Conservation (phyloP, 2,797 vertebrate species). For the Natrix natrix region DNA sequence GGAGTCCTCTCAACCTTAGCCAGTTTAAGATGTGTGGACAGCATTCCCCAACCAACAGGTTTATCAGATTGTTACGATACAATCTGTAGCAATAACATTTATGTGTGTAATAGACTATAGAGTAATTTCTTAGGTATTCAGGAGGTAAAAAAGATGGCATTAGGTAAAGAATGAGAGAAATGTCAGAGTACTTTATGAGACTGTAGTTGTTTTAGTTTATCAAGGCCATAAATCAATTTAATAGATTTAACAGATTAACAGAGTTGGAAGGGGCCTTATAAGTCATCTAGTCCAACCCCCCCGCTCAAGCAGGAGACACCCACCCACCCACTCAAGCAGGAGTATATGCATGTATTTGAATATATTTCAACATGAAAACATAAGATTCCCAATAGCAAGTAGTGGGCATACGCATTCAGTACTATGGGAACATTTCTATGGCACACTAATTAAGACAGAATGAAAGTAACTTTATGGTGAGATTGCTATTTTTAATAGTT, state of each 20-base stretch:
- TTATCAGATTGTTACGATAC: background rate
- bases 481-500: slow-evolving; percentile 14
- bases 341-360: no score
- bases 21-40: background rate
- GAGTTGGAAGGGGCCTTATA: no score
- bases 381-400: background rate
- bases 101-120: background rate
- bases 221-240: background rate
- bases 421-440: background rate
- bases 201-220: background rate
- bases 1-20: background rate
- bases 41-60: background rate
- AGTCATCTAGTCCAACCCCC: no score
- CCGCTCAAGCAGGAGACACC: no score
- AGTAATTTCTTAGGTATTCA: slow-evolving; percentile 49
- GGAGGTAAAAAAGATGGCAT: slow-evolving; percentile 71
- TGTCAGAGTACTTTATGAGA: background rate
- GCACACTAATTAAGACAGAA: background rate
- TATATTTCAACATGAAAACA: background rate
- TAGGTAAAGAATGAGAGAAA: slow-evolving; percentile 55
- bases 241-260: no score
- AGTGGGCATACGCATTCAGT: background rate
- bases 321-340: no score
- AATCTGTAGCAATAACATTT: slow-evolving; percentile 2
- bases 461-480: background rate